Evolutionary conservation across 2,113 vertebrate genomes (phyloP).

Genomic region (Ceyx melanurus): DNA sequence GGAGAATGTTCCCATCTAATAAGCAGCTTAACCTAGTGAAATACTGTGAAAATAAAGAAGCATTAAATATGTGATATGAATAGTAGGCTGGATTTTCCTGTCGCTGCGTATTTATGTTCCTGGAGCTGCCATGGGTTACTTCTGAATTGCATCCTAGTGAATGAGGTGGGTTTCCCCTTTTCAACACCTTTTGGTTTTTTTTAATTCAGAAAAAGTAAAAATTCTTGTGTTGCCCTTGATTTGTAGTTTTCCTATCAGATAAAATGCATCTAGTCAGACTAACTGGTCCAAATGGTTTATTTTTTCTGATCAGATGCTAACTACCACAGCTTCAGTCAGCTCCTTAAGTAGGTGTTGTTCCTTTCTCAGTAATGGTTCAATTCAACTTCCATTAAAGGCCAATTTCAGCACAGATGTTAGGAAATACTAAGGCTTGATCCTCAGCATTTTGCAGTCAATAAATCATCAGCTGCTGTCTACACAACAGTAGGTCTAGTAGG

Average conservation of each 20-base stretch:
- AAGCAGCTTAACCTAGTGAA: slow-evolving; percentile 32
- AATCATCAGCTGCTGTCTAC: background rate
- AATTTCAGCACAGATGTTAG: background rate
- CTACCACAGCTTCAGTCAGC: background rate
- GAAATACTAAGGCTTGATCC: background rate
- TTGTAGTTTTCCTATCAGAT: background rate
- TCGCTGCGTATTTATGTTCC: background rate
- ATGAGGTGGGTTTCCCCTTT: background rate
- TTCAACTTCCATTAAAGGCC: background rate
- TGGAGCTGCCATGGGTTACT: background rate
- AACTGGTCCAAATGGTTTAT: background rate
- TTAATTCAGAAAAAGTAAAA: background rate
- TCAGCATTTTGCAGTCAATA: background rate
- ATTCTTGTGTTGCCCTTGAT: background rate
- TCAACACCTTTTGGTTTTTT: background rate
- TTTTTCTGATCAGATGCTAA: background rate
- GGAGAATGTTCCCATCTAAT: slow-evolving; percentile 37
- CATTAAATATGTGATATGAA: slow-evolving; percentile 37
- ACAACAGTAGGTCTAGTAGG: background rate
- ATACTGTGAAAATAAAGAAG: slow-evolving; percentile 37
- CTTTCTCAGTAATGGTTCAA: background rate
- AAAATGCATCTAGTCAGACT: background rate
- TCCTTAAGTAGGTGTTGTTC: background rate
- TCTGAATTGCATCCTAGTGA: background rate
- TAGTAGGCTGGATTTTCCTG: slow-evolving; percentile 26